These are phyloP conservation scores for Spatula versicolor DNA, from an alignment of 2,797 vertebrate species.

Conservation along the genomic window DNA sequence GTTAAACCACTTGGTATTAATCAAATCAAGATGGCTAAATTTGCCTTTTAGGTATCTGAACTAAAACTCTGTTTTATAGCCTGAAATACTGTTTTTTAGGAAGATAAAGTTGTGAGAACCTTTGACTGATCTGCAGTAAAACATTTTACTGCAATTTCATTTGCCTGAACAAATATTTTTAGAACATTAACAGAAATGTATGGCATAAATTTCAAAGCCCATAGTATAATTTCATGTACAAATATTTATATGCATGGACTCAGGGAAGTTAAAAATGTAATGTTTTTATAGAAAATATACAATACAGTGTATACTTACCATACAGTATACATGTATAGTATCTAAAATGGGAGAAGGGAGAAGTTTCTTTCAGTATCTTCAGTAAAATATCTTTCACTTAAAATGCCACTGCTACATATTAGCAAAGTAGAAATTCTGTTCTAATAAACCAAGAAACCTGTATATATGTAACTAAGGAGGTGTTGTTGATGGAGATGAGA, in stretches of 20 bases:
- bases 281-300: constrained; percentile 68
- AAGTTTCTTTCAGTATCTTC: neutral
- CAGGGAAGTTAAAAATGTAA: constrained; percentile 58
- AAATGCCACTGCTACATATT: neutral
- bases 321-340: neutral
- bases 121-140: constrained; percentile 62
- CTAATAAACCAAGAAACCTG: neutral
- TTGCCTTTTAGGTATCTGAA: constrained; percentile 37
- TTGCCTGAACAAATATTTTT: constrained; percentile 67
- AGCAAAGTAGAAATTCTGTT: neutral
- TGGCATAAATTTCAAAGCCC: constrained; percentile 61
- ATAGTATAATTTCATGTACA: constrained; percentile 55
- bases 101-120: constrained; percentile 58
- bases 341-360: neutral
- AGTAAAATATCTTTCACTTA: neutral
- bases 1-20: neutral
- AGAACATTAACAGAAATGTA: constrained; percentile 64
- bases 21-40: constrained; percentile 32
- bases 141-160: constrained; percentile 65
- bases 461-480: neutral
- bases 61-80: constrained; percentile 25
- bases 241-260: constrained; percentile 63
- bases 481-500: neutral
- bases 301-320: neutral
- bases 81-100: constrained; percentile 49